Conservation (phyloP, 2,797 vertebrate genomes). For the Danio choprae region DNA sequence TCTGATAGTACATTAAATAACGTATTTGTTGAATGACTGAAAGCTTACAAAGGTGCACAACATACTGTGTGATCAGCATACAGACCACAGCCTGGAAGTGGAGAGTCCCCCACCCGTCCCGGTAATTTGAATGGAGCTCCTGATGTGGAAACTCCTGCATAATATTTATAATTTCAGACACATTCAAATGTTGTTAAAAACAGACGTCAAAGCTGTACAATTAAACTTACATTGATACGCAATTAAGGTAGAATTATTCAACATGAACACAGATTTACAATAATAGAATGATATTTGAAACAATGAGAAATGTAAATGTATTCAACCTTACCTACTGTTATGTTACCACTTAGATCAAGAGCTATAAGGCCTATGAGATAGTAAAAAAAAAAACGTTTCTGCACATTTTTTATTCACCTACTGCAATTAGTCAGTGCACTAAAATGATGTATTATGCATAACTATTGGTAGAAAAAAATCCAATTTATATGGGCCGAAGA, state of each 20-base stretch:
- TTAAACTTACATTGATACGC: no score
- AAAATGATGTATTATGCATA: background rate
- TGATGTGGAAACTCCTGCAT: constrained; percentile 65
- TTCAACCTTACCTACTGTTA: constrained; percentile 59
- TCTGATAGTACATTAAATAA: background rate
- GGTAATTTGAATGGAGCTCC: constrained; percentile 64
- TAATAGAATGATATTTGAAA: background rate
- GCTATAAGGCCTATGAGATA: constrained; percentile 56
- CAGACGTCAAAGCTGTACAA: background rate
- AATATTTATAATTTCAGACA: constrained; percentile 2
- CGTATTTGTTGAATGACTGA: background rate
- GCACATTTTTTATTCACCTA: background rate
- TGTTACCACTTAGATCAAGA: constrained; percentile 64
- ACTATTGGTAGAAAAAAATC: no score
- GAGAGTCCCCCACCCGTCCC: constrained; percentile 64
- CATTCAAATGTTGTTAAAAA: background rate
- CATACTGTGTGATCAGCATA: constrained; percentile 64
- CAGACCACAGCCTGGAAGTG: constrained; percentile 61
- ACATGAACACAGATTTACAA: background rate
- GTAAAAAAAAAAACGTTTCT: background rate
- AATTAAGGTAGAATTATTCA: background rate
- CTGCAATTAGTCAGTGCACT: background rate
- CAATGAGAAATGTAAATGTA: background rate
- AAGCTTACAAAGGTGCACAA: background rate
- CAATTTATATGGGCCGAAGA: no score